These are phyloP conservation scores for Tupiocoris notatus DNA, from an alignment of 2,888 invertebrate species.

Conservation along the genomic window DNA sequence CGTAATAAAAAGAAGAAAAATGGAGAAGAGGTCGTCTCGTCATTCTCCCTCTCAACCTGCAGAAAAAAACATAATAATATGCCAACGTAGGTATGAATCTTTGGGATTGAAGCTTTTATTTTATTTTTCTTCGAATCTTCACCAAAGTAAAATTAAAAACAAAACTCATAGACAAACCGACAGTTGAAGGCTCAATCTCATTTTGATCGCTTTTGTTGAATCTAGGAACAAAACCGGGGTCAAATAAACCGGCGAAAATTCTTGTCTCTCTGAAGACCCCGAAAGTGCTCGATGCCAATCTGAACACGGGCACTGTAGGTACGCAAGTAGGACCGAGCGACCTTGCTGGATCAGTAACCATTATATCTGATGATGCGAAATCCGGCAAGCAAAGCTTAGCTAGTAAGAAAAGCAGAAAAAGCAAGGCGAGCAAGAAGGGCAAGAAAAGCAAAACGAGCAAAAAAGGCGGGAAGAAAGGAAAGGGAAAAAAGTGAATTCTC, in stretches of 20 bases:
- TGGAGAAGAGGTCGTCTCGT: too few species aligned
- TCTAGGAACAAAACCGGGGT: constrained; percentile 25
- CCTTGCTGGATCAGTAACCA: neutral
- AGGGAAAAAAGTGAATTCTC: neutral
- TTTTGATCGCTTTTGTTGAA: too few species aligned
- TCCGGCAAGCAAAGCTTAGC: neutral
- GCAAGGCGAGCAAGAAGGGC: constrained; percentile 1
- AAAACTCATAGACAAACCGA: too few species aligned
- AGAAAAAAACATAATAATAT: too few species aligned
- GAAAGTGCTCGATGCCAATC: constrained; percentile 14
- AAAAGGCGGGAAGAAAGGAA: constrained; percentile 6
- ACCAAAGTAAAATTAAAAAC: too few species aligned
- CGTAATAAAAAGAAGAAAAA: too few species aligned
- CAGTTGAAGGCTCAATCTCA: too few species aligned
- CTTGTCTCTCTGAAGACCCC: constrained; percentile 26
- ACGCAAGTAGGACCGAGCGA: constrained; percentile 1
- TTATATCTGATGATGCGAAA: neutral
- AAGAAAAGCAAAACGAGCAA: neutral
- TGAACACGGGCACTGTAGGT: neutral
- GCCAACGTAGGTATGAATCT: too few species aligned
- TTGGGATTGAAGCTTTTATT: too few species aligned
- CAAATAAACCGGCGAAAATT: constrained; percentile 21
- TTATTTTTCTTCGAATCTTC: too few species aligned
- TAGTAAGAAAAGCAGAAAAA: neutral
- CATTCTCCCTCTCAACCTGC: too few species aligned